Evolutionary conservation across 1,140 invertebrate species (phyloP).

Genomic region (Zaprionus ornatus): DNA sequence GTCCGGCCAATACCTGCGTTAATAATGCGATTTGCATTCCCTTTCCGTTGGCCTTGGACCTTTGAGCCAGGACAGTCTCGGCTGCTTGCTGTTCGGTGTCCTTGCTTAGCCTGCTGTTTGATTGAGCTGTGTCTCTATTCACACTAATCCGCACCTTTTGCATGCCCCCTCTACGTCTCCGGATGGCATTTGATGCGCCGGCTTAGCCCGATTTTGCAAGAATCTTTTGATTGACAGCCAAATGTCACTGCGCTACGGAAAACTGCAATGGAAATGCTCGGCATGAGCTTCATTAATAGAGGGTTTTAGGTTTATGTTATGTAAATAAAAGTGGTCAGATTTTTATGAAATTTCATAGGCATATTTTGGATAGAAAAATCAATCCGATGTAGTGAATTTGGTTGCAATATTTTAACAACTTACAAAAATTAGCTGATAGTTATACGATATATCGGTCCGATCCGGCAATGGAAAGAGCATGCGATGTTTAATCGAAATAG

Average conservation of each 20-base stretch:
- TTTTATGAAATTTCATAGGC: too few relatives aligned
- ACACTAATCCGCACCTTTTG: constrained; percentile 70
- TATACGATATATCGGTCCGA: too few relatives aligned
- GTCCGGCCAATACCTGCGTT: constrained; percentile 56
- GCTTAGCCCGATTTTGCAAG: constrained; percentile 66
- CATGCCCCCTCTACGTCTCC: constrained; percentile 23
- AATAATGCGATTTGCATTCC: constrained; percentile 81
- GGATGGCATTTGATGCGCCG: constrained; percentile 48
- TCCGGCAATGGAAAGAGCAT: too few relatives aligned
- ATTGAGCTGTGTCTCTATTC: constrained; percentile 68
- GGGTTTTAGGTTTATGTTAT: too few relatives aligned
- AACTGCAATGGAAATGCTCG: constrained; percentile 5
- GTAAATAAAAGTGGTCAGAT: too few relatives aligned
- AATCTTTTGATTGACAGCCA: constrained; percentile 71
- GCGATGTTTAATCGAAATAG: too few relatives aligned
- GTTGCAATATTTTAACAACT: too few relatives aligned
- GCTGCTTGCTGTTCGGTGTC: constrained; percentile 25
- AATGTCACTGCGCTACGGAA: constrained; percentile 40
- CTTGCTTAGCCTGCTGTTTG: constrained; percentile 74
- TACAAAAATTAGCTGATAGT: too few relatives aligned
- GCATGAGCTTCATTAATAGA: not conserved
- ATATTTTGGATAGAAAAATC: too few relatives aligned
- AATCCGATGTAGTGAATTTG: too few relatives aligned
- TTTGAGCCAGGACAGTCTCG: not conserved
- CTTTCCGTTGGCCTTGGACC: constrained; percentile 32